These are phyloP conservation scores for Ginglymostoma cirratum DNA, from an alignment of 2,113 vertebrate genomes.

Conservation along the genomic window DNA sequence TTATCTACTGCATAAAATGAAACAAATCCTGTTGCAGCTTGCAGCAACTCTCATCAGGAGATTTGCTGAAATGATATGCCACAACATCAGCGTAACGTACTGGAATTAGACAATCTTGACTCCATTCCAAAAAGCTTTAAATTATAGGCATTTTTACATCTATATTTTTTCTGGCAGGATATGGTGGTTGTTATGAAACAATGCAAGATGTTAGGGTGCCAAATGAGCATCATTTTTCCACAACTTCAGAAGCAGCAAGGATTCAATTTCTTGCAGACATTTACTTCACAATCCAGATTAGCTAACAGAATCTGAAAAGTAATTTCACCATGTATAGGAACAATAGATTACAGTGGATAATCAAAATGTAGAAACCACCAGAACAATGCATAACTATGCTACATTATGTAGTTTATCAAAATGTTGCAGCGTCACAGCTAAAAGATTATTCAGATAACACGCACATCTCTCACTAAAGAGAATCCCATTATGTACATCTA, in stretches of 20 bases:
- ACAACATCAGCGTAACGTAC: neutral
- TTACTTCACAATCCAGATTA: neutral
- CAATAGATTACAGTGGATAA: neutral
- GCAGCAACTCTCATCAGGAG: too few relatives aligned
- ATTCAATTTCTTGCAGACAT: neutral
- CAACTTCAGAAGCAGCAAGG: neutral
- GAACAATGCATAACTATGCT: neutral
- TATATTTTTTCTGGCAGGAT: neutral
- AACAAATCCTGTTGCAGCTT: neutral
- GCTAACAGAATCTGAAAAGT: neutral
- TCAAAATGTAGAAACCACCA: neutral
- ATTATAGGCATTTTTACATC: neutral
- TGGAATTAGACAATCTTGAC: neutral
- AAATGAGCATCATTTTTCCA: neutral
- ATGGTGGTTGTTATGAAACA: neutral
- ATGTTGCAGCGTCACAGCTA: neutral
- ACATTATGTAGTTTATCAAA: neutral
- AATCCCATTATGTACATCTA: neutral
- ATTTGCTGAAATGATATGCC: too few relatives aligned
- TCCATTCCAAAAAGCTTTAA: neutral
- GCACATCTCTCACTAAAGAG: neutral
- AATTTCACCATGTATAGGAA: neutral
- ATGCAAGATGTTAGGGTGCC: neutral
- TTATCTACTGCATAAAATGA: neutral
- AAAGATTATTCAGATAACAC: neutral